Evolutionary conservation across 1,140 invertebrate genomes (phyloP).

Genomic region (Euglossa dilemma): DNA sequence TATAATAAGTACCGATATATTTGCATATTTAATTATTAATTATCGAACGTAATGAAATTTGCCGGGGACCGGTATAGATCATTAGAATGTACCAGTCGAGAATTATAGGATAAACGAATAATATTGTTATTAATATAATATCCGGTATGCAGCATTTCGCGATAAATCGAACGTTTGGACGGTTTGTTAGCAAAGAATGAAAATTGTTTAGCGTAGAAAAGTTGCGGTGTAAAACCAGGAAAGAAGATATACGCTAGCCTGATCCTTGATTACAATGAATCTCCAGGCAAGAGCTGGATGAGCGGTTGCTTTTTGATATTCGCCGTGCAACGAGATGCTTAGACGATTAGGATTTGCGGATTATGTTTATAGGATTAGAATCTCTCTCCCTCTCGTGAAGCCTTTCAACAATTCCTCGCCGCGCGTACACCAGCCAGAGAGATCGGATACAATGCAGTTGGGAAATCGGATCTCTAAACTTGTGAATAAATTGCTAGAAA

Average conservation of each 20-base stretch:
- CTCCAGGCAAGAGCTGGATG: slow-evolving; percentile 1
- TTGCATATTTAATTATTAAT: too few species aligned
- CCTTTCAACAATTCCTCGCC: slow-evolving; percentile 17
- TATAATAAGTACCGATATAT: too few species aligned
- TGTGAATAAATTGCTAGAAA: background rate
- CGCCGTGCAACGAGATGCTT: slow-evolving; percentile 13
- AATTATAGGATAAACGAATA: too few species aligned
- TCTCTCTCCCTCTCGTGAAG: background rate
- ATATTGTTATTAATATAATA: too few species aligned
- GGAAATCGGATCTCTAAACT: background rate
- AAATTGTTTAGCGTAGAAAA: background rate
- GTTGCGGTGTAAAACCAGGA: background rate
- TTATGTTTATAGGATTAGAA: slow-evolving; percentile 21
- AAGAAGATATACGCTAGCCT: background rate
- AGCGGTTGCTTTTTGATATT: slow-evolving; percentile 24
- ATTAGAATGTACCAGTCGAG: too few species aligned
- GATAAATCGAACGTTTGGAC: background rate
- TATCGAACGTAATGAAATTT: too few species aligned
- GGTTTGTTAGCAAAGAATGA: background rate
- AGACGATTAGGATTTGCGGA: slow-evolving; percentile 18
- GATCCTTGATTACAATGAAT: slow-evolving; percentile 10
- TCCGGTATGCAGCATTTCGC: background rate
- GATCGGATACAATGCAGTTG: background rate
- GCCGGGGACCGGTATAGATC: too few species aligned
- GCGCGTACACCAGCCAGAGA: background rate